Evolutionary conservation across 1,140 invertebrate genomes (phyloP).

Genomic region (Drosophila mauritiana): DNA sequence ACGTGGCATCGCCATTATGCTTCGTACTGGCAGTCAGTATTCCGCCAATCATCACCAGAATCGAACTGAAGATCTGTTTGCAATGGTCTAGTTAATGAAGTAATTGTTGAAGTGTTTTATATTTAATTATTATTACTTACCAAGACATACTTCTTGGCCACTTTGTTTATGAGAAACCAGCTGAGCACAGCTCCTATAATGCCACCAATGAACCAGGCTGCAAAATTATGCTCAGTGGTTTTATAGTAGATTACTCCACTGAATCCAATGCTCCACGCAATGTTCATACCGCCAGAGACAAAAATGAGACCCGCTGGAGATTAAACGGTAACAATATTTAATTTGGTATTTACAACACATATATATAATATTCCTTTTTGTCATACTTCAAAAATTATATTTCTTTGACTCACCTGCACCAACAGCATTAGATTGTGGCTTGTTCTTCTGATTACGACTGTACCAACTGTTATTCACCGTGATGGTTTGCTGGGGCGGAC

Average conservation of each 20-base stretch:
- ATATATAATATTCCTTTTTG: background rate
- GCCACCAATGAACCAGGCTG: slow-evolving; percentile 67
- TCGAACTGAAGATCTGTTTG: slow-evolving; percentile 39
- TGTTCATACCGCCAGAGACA: slow-evolving; percentile 69
- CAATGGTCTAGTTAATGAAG: background rate
- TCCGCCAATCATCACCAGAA: slow-evolving; percentile 57
- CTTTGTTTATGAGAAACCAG: slow-evolving; percentile 38
- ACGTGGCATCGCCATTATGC: background rate
- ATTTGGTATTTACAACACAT: background rate
- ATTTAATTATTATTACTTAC: slow-evolving; percentile 18
- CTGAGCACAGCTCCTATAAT: slow-evolving; percentile 60
- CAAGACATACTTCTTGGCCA: slow-evolving; percentile 58
- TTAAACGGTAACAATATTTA: background rate
- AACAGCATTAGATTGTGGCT: slow-evolving; percentile 63
- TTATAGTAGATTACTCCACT: background rate
- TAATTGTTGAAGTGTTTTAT: background rate
- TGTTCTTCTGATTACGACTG: slow-evolving; percentile 56
- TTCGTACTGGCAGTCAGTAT: slow-evolving; percentile 24
- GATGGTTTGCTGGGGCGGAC: slow-evolving; percentile 6
- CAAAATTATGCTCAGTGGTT: slow-evolving; percentile 10
- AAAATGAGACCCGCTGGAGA: slow-evolving; percentile 55
- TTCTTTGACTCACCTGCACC: slow-evolving; percentile 49
- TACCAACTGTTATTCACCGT: slow-evolving; percentile 33
- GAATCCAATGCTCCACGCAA: slow-evolving; percentile 69
- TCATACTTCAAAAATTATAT: background rate